phyloP scores from a whole-genome alignment of 2,113 vertebrate genomes.

The Acrocephalus kingi region DNA sequence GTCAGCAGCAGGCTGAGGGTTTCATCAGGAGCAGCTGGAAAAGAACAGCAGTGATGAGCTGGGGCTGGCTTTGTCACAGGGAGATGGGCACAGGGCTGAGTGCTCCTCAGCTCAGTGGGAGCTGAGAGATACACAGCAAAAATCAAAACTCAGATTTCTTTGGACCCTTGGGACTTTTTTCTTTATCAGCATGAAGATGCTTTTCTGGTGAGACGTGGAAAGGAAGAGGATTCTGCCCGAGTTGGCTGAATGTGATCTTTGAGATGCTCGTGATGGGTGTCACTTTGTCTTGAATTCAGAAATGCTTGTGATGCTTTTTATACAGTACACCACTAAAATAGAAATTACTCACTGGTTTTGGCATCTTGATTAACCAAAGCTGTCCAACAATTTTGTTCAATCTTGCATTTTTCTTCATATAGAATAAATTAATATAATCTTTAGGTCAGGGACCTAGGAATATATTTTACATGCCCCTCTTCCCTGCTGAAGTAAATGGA shows the following conservation, averaged over 20 bases:
- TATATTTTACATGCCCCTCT: background rate
- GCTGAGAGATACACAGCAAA: background rate
- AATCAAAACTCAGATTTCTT: background rate
- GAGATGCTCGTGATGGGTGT: background rate
- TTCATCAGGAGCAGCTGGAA: background rate
- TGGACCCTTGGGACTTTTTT: background rate
- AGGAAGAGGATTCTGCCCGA: background rate
- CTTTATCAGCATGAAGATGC: background rate
- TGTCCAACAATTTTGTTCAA: background rate
- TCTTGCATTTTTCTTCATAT: background rate
- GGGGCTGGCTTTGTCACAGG: background rate
- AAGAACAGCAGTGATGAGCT: rapidly evolving
- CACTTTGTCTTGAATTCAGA: background rate
- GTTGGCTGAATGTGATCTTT: background rate
- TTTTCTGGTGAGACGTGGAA: background rate
- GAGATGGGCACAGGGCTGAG: background rate
- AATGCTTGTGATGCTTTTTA: background rate
- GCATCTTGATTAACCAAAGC: background rate
- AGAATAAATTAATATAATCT: background rate
- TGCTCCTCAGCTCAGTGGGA: background rate
- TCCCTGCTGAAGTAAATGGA: background rate
- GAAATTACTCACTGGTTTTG: background rate
- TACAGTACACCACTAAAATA: background rate
- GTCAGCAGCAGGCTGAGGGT: background rate
- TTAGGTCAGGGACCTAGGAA: background rate